These are phyloP conservation scores for Heteromurus nitidus DNA, from an alignment of 2,888 invertebrate genomes.

Conservation along the genomic window DNA sequence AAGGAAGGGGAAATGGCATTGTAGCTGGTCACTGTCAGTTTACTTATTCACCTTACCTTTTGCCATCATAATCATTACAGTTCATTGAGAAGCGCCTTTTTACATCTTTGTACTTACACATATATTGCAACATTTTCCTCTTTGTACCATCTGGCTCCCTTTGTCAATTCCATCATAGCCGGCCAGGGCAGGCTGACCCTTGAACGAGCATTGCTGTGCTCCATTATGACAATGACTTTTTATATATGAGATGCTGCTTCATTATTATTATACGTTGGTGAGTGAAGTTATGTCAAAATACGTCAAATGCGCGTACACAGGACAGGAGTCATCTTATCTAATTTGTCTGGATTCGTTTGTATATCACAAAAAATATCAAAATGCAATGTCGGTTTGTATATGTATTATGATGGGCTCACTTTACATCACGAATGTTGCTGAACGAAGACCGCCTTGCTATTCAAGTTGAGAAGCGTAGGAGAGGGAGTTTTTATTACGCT, in stretches of 20 bases:
- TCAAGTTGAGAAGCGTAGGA: constrained; percentile 13
- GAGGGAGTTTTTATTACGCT: constrained; percentile 56
- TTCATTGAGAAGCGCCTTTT: constrained; percentile 11
- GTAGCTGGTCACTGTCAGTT: not conserved
- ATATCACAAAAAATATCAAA: not conserved
- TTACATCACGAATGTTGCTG: not conserved
- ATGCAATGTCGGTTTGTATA: not conserved
- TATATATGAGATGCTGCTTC: constrained; percentile 4
- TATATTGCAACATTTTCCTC: not conserved
- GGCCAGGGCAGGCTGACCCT: not conserved
- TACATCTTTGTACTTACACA: not conserved
- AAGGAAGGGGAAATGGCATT: constrained; percentile 31
- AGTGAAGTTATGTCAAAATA: constrained; percentile 25
- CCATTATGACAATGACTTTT: constrained; percentile 23
- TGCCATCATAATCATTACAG: not conserved
- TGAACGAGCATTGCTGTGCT: not conserved
- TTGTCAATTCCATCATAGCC: not conserved
- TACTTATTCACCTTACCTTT: no score
- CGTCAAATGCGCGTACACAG: not conserved
- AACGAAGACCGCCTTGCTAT: no score
- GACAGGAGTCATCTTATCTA: constrained; percentile 9
- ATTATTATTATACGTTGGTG: constrained; percentile 10
- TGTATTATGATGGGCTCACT: not conserved
- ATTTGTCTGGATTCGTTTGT: not conserved
- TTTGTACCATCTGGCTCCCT: not conserved